A percentile compares a stretch with the other conserved stretches of the same genome.
These are phyloP conservation scores for Poecilia latipinna DNA, from an alignment of 2,113 vertebrate species.

Conservation along the genomic window DNA sequence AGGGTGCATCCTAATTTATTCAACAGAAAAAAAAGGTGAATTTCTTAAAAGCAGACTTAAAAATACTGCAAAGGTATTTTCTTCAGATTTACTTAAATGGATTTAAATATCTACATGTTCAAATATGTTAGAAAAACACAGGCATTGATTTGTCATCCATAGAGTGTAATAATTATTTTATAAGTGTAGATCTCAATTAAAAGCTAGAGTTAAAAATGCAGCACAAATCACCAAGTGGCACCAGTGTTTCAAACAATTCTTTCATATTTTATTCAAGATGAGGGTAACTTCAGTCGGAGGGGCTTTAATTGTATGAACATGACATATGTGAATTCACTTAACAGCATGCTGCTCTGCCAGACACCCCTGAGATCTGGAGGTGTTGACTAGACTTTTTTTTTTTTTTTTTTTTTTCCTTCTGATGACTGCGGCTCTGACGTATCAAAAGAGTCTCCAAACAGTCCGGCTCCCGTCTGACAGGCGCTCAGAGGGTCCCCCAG, in stretches of 20 bases:
- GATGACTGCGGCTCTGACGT: conserved; percentile 36
- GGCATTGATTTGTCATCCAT: too few species aligned
- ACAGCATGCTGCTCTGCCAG: conserved; percentile 17
- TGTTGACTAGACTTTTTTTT: conserved; percentile 51
- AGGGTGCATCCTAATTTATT: too few species aligned
- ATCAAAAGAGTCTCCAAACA: conserved; percentile 39
- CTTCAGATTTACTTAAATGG: too few species aligned
- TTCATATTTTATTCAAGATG: not conserved
- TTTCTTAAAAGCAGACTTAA: too few species aligned
- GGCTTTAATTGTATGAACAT: conserved; percentile 1
- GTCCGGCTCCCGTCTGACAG: conserved; percentile 30
- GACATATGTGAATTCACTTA: conserved; percentile 48
- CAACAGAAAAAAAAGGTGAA: too few species aligned
- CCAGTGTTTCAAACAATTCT: not conserved
- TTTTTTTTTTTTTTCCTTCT: not conserved
- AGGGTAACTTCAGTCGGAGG: not conserved
- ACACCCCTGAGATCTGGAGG: conserved; percentile 43
- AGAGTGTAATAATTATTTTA: too few species aligned
- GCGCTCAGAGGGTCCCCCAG: conserved; percentile 20
- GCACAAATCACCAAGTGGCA: not conserved
- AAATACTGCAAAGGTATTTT: too few species aligned
- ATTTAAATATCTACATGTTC: too few species aligned
- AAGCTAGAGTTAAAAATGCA: too few species aligned
- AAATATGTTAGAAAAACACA: too few species aligned
- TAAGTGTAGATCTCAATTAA: too few species aligned